Base-by-base conservation (phyloP, 2,888 invertebrate genomes). In the Adela reaumurella region DNA sequence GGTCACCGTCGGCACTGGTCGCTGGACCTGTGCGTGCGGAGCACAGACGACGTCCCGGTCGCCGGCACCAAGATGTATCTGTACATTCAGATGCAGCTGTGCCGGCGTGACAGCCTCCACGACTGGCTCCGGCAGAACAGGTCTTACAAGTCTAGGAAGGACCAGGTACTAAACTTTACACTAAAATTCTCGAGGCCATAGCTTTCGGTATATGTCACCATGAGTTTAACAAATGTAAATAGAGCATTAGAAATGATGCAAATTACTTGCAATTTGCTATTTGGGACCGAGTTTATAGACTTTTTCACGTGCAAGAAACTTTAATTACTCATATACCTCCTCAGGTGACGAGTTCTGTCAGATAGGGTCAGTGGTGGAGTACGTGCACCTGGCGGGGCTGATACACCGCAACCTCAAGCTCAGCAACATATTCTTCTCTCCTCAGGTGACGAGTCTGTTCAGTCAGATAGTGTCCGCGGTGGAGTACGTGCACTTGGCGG, bases 51-150 rank as follows among this genome's bases (percentile, higher is more conserved):
- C 51, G 11, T 49, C 45, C 17, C 24, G 11, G 11, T 11, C 2
- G 46, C 42, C 3, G 50, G 49, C 20, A 54, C 51, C 52, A 82
- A 81, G 62, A 85, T 89, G 63, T 94, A 89, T 67, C 82, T 98
- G 16, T 97, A 94, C 66, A 98, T 98, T 65, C 97, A 98, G 77
- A 98, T 98, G 97, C 96, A 98, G 70, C 74, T 98, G 53, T 98
- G 97, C 61, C 85, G 86, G 48, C 86, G 88, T 59, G 89, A 93
- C 60, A 96, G 93, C 54, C 77, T 99, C 41, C 89, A 91, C 61
- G 94, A 97, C 60, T 98, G 97, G 98, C 77, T 98, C 35, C 73
- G 82, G 47, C 74, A 81, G 17, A 84, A 88, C 59, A 59, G 67
- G 1, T 64, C 73, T 0, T 67, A 65, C 17, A 68, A 76, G 1